Percentiles rank a stretch among this genome's conserved stretches.
These are phyloP conservation scores for Nannospalax galili DNA, from an alignment of 2,113 vertebrate genomes.

Conservation along the genomic window DNA sequence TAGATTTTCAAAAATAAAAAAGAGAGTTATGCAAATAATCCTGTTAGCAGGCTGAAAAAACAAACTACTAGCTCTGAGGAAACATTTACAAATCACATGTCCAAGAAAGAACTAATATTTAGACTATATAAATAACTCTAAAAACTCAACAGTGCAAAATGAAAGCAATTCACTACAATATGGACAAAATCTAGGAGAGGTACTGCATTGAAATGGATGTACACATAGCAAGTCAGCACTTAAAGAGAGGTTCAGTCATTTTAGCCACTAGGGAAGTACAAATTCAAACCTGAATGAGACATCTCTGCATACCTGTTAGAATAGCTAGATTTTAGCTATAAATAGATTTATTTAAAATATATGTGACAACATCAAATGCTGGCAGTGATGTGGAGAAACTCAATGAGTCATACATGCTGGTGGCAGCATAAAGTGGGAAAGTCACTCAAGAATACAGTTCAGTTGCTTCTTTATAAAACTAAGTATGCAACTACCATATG, in stretches of 20 bases:
- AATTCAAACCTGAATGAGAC: not conserved
- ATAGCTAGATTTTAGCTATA: not conserved
- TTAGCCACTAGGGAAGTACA: not conserved
- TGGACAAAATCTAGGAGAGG: not conserved
- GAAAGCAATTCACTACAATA: not conserved
- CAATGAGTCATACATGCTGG: not conserved
- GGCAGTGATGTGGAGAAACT: not conserved
- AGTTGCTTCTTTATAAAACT: not conserved
- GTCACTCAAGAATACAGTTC: not conserved
- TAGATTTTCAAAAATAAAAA: not conserved
- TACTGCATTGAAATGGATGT: constrained; percentile 8
- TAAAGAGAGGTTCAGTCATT: not conserved
- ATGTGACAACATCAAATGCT: not conserved
- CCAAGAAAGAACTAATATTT: constrained; percentile 8
- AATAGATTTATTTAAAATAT: not conserved
- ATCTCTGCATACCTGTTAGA: not conserved
- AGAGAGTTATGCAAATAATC: not conserved
- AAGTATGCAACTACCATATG: not conserved
- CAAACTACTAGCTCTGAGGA: not conserved
- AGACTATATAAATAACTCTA: not conserved
- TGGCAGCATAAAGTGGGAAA: not conserved
- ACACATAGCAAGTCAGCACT: not conserved
- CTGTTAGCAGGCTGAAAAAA: not conserved
- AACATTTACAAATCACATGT: not conserved
- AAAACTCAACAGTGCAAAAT: not conserved